phyloP scores from a whole-genome alignment of 2,113 vertebrate species.

The Malaclemys terrapin region DNA sequence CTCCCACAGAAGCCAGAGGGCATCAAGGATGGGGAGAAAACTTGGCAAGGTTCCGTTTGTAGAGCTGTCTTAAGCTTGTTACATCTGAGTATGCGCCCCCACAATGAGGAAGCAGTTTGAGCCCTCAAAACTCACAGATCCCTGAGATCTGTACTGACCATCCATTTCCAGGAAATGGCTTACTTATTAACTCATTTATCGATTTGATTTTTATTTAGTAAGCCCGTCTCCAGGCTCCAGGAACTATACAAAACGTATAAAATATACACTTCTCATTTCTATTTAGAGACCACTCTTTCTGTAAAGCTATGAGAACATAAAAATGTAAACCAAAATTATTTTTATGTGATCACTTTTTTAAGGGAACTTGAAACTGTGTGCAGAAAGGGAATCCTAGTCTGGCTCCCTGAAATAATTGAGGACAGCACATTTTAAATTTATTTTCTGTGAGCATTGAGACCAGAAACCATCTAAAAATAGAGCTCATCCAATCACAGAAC shows the following conservation, averaged over 20 bases:
- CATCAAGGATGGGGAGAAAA: background rate
- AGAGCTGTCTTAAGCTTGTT: background rate
- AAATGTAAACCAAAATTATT: background rate
- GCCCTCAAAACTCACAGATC: background rate
- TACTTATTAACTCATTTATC: background rate
- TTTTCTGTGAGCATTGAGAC: background rate
- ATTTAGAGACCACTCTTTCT: background rate
- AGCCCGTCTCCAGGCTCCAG: background rate
- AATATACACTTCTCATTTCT: background rate
- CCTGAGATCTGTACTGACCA: background rate
- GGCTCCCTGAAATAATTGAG: background rate
- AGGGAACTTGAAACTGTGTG: background rate
- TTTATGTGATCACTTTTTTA: background rate
- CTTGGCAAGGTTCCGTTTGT: background rate
- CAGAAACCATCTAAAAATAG: constrained; percentile 27
- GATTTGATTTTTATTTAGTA: background rate
- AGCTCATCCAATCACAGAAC: background rate
- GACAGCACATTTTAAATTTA: background rate
- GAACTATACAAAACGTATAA: background rate
- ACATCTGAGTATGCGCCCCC: background rate
- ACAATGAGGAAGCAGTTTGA: background rate
- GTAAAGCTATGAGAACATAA: background rate
- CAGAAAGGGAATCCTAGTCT: background rate
- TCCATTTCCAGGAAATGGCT: background rate
- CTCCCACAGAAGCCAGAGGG: background rate